These are phyloP conservation scores for Lasioglossum pauxillum DNA, from an alignment of 2,888 invertebrate genomes.

Conservation along the genomic window DNA sequence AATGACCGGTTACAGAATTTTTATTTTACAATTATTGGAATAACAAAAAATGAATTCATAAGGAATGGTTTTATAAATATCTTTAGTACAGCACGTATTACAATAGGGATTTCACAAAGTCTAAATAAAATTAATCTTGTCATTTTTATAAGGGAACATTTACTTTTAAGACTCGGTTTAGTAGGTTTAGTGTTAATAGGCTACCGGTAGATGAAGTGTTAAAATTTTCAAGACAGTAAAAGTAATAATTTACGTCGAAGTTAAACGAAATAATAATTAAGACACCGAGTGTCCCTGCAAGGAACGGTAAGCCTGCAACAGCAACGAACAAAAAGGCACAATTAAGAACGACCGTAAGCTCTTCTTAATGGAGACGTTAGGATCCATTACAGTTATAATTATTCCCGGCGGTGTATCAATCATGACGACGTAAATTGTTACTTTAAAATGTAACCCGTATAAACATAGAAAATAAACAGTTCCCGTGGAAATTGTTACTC, in stretches of 20 bases:
- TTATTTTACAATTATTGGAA: no score
- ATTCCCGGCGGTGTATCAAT: not conserved
- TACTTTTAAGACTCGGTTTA: no score
- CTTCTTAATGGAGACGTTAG: constrained; percentile 1
- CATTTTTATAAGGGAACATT: no score
- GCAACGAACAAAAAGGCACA: not conserved
- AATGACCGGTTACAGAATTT: no score
- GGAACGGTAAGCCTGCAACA: not conserved
- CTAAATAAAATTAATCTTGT: no score
- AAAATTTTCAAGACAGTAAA: not conserved
- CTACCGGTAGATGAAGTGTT: no score
- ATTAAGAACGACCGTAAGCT: not conserved
- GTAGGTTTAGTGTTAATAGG: no score
- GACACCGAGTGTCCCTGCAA: not conserved
- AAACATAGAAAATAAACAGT: not conserved
- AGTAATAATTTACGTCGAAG: no score
- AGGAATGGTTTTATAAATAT: no score
- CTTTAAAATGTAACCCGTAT: not conserved
- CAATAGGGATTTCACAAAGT: no score
- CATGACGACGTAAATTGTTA: not conserved
- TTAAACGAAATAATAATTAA: not conserved
- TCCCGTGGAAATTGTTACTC: constrained; percentile 25
- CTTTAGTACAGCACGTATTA: no score
- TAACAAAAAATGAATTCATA: no score
- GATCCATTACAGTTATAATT: not conserved